Conservation (phyloP, 2,797 vertebrate species). For the Tragelaphus eurycerus region DNA sequence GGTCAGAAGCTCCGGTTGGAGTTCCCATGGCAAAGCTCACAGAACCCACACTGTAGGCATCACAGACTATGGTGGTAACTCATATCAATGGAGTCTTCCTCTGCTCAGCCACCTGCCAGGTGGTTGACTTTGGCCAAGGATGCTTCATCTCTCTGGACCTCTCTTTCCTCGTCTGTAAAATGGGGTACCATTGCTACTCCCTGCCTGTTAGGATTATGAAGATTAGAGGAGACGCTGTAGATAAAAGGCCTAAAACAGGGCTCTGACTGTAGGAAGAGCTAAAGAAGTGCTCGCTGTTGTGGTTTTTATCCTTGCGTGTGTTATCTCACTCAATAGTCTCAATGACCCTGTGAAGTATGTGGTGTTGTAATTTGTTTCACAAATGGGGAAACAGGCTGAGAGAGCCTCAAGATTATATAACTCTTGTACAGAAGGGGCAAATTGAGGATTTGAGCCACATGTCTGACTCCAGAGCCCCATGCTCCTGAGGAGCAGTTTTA, state of each 20-base stretch:
- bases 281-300: neutral
- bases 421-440: neutral
- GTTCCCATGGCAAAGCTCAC: neutral
- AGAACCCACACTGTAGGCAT: neutral
- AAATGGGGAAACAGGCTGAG: neutral
- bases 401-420: neutral
- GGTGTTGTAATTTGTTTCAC: neutral
- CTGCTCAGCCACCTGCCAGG: neutral
- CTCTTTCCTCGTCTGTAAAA: neutral
- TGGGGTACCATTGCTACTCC: neutral
- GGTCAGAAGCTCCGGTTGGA: neutral
- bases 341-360: neutral
- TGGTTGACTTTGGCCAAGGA: neutral
- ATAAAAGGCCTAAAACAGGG: neutral
- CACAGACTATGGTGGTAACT: neutral
- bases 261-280: neutral
- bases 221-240: neutral
- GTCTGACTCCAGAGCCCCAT: neutral
- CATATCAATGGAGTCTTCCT: neutral
- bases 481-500: neutral
- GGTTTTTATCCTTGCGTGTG: neutral
- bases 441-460: rapidly evolving
- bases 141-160: neutral
- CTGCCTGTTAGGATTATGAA: neutral
- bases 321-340: neutral